These are phyloP conservation scores for Ceratitis capitata DNA, from an alignment of 1,140 invertebrate genomes.

Conservation along the genomic window DNA sequence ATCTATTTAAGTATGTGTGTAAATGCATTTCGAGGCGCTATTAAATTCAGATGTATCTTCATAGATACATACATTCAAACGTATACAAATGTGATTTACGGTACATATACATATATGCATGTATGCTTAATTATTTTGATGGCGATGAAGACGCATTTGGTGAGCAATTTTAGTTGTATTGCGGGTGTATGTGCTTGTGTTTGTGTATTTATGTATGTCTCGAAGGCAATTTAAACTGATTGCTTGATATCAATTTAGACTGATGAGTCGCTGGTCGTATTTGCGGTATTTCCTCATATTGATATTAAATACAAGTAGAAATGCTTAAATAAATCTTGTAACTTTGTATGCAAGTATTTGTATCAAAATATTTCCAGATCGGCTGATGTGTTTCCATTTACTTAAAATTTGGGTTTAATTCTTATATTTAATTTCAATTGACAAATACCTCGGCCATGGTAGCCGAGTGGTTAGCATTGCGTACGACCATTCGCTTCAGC, in stretches of 20 bases:
- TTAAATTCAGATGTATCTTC: background rate
- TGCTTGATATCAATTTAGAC: slow-evolving; percentile 3
- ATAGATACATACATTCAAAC: background rate
- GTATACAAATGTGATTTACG: no score
- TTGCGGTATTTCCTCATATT: background rate
- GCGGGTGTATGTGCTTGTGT: no score
- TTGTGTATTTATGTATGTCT: background rate
- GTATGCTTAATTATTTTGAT: background rate
- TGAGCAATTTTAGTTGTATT: no score
- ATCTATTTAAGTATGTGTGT: background rate
- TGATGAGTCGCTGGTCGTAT: background rate
- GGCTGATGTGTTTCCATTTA: background rate
- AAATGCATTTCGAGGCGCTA: background rate
- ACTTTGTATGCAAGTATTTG: background rate
- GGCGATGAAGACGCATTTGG: background rate
- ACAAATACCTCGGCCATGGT: background rate
- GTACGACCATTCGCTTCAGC: no score
- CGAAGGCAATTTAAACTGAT: slow-evolving; percentile 14
- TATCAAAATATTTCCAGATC: background rate
- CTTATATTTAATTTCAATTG: background rate
- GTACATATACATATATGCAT: no score
- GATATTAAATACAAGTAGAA: background rate
- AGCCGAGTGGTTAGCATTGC: no score
- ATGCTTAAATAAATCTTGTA: background rate
- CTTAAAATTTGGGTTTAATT: background rate